Percentiles rank a stretch among this genome's conserved stretches.
phyloP scores from a whole-genome alignment of 2,888 invertebrate species.

The Tinea semifulvella region DNA sequence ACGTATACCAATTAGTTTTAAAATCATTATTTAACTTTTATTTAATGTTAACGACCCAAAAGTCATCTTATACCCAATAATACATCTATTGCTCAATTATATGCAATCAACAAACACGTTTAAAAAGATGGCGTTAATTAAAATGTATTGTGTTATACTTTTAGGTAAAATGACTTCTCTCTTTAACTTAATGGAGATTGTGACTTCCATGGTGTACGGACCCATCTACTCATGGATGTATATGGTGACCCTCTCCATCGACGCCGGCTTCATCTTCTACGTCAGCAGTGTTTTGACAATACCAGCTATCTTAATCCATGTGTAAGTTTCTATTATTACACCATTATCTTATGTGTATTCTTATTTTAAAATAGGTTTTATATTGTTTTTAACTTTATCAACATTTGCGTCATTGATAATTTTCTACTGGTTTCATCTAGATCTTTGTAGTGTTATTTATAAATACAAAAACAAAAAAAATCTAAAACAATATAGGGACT shows the following conservation, averaged over 20 bases:
- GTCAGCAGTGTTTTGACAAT: conserved; percentile 71
- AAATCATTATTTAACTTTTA: too few species aligned
- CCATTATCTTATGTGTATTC: not conserved
- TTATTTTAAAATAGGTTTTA: not conserved
- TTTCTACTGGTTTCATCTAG: too few species aligned
- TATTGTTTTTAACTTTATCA: not conserved
- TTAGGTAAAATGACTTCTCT: conserved; percentile 76
- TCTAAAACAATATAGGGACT: too few species aligned
- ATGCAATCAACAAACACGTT: too few species aligned
- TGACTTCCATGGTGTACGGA: conserved; percentile 75
- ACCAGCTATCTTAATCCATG: conserved; percentile 71
- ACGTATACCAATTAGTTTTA: too few species aligned
- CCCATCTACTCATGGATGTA: conserved; percentile 77
- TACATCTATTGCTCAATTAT: too few species aligned
- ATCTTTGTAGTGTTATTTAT: too few species aligned
- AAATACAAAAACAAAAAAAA: too few species aligned
- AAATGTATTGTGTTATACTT: not conserved
- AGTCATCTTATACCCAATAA: too few species aligned
- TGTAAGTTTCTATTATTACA: conserved; percentile 37
- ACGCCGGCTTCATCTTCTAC: conserved; percentile 73
- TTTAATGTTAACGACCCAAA: too few species aligned
- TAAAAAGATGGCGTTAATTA: not conserved
- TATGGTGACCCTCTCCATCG: conserved; percentile 68
- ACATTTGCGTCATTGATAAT: not conserved
- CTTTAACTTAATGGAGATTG: conserved; percentile 75